Base-by-base conservation (phyloP, 2,113 vertebrate genomes). In the Leptodactylus fuscus region DNA sequence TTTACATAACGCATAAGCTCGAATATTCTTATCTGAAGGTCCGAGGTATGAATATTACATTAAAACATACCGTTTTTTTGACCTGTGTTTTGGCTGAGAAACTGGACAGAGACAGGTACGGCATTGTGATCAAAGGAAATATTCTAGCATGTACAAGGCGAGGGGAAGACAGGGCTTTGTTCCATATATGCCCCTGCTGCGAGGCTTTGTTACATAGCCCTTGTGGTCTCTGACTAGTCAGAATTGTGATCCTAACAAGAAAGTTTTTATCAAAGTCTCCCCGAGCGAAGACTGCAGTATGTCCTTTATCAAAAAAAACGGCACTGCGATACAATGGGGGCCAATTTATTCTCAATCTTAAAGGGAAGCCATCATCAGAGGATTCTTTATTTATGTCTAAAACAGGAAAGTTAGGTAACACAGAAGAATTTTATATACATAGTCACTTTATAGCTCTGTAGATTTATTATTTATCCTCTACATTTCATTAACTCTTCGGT, bases 281-380 rank as follows among this genome's bases (percentile, higher is more conserved):
- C 53, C 8, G 34, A 76, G 51, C 32, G 34, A 60, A 79, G 51
- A 79, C 32, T 79, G 76, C 34, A 60, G 65, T 69, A 20, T 38
- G 65, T 38, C 32, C 65, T 69, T 38, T 69, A 69, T 65, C 4
- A 13, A 6, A 62, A 69, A 38, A 69, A 69, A 69, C 32, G 27
- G 32, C 6, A 7, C 48, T 20, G 46, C 12, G 44, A 32, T 32
- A 51, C 74, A 76, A 22, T 34, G 15, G 74, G 46, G 46, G 74
- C 46, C 74, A 76, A 76, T 76, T 76, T 76, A 76, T 76, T 76
- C 74, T 32, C 74, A 76, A 20, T 18, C 48, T 76, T 76, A 76
- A 76, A 51, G 74, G 74, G 27, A 51, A 49, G n/a, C 27, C 24
- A 32, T 76, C 48, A 76, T 51, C 24, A 24, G 74, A 48, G 16